Conservation (phyloP, 2,888 invertebrate genomes). For the Biston betularia region DNA sequence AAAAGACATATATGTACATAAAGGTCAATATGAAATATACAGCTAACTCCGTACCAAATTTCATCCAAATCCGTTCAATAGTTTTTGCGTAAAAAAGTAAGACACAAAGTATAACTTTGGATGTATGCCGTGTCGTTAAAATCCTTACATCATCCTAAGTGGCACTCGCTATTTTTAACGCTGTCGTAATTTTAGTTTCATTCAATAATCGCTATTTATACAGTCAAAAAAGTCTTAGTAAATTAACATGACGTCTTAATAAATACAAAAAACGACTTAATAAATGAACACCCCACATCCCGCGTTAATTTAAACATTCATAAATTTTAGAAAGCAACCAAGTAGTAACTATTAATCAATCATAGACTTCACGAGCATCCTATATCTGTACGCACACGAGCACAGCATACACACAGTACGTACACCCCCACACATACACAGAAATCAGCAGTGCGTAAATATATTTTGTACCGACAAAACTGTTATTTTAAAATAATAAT, state of each 20-base stretch:
- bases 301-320: slow-evolving; percentile 46
- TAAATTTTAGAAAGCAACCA: slow-evolving; percentile 67
- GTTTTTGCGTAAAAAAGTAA: too few species aligned
- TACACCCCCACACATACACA: slow-evolving; percentile 42
- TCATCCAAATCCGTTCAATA: too few species aligned
- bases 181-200: too few species aligned
- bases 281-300: slow-evolving; percentile 55
- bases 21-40: too few species aligned
- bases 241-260: not conserved
- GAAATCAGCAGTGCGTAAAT: slow-evolving; percentile 75
- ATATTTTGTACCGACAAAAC: slow-evolving; percentile 85
- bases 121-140: too few species aligned
- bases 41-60: too few species aligned
- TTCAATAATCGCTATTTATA: too few species aligned
- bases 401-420: slow-evolving; percentile 40
- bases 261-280: slow-evolving; percentile 9
- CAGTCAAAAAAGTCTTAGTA: too few species aligned
- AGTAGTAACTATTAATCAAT: slow-evolving; percentile 70
- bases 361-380: slow-evolving; percentile 69
- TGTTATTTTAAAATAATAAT: slow-evolving; percentile 86
- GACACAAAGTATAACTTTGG: too few species aligned
- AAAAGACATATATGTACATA: too few species aligned
- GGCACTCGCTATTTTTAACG: too few species aligned
- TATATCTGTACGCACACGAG: slow-evolving; percentile 59
- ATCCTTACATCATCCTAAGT: too few species aligned